Conservation (phyloP, 2,113 vertebrate species). For the Cyprinus carpio region DNA sequence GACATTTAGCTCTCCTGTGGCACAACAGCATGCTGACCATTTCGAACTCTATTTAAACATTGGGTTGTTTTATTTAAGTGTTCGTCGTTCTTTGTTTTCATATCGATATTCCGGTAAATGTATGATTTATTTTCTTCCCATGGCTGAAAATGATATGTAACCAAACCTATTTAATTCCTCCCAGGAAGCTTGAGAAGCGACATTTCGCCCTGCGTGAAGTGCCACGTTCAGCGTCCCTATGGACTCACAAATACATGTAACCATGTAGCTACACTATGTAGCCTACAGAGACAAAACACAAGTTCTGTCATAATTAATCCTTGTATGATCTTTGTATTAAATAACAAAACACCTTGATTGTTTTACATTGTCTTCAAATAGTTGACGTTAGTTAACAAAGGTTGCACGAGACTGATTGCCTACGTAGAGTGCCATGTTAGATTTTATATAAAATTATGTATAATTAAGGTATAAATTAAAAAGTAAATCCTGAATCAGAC, state of each 20-base stretch:
- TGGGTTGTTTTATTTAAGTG: conserved; percentile 27
- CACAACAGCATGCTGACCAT: conserved; percentile 45
- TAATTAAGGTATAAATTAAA: too few relatives aligned
- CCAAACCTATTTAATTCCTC: not conserved
- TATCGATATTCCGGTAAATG: conserved; percentile 52
- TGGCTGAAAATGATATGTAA: conserved; percentile 34
- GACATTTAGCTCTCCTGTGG: conserved; percentile 53
- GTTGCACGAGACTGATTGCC: too few relatives aligned
- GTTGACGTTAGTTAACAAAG: too few relatives aligned
- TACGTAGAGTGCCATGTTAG: too few relatives aligned
- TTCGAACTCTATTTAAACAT: conserved; percentile 47
- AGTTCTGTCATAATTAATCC: too few relatives aligned
- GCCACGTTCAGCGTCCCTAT: not conserved
- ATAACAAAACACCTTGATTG: too few relatives aligned
- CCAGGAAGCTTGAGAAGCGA: not conserved
- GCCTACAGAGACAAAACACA: too few relatives aligned
- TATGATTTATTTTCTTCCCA: conserved; percentile 2
- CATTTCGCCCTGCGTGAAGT: not conserved
- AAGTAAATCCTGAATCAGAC: too few relatives aligned
- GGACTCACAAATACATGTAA: not conserved
- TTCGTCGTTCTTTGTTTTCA: conserved; percentile 37
- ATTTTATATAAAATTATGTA: too few relatives aligned
- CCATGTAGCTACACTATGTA: too few relatives aligned
- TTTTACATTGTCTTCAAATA: too few relatives aligned
- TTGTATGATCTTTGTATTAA: too few relatives aligned